A percentile compares a stretch with the other conserved stretches of the same genome.
These are phyloP conservation scores for Drosophila leontia DNA, from an alignment of 1,140 invertebrate species.

Conservation along the genomic window DNA sequence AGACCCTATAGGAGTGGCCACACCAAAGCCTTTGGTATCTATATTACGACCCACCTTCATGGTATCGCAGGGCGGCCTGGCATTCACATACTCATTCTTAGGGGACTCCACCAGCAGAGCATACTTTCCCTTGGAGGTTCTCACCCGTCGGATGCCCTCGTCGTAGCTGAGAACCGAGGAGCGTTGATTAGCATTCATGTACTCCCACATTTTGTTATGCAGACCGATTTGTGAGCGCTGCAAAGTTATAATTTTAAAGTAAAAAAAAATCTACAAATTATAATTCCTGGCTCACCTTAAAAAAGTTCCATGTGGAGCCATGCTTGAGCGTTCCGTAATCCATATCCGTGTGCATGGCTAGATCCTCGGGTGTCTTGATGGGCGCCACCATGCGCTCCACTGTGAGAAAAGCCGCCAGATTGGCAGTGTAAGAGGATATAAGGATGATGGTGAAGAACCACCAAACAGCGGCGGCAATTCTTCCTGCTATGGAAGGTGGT, in stretches of 20 bases:
- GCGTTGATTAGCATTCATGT: conserved; percentile 93
- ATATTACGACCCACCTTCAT: conserved; percentile 97
- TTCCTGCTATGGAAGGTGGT: conserved; percentile 93
- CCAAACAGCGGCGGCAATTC: conserved; percentile 98
- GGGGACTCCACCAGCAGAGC: conserved; percentile 97
- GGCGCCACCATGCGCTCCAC: conserved; percentile 98
- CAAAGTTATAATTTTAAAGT: conserved; percentile 34
- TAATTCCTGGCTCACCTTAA: conserved; percentile 88
- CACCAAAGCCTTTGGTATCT: conserved; percentile 96
- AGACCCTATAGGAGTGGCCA: conserved; percentile 96
- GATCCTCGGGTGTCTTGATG: conserved; percentile 97
- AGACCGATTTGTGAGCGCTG: conserved; percentile 95
- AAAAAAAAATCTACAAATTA: neutral
- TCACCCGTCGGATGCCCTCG: conserved; percentile 93
- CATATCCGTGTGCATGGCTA: conserved; percentile 97
- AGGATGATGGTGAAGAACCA: conserved; percentile 99
- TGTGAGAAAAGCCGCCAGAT: conserved; percentile 98
- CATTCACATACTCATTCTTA: conserved; percentile 97
- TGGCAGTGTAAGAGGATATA: conserved; percentile 99
- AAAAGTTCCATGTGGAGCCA: conserved; percentile 97
- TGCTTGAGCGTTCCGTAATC: conserved; percentile 95
- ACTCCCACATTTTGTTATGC: conserved; percentile 98
- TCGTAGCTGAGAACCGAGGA: conserved; percentile 93
- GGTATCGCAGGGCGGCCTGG: conserved; percentile 96
- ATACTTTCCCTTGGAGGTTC: conserved; percentile 95